Evolutionary conservation across 2,113 vertebrate species (phyloP).

Genomic region (Xiphophorus maculatus): DNA sequence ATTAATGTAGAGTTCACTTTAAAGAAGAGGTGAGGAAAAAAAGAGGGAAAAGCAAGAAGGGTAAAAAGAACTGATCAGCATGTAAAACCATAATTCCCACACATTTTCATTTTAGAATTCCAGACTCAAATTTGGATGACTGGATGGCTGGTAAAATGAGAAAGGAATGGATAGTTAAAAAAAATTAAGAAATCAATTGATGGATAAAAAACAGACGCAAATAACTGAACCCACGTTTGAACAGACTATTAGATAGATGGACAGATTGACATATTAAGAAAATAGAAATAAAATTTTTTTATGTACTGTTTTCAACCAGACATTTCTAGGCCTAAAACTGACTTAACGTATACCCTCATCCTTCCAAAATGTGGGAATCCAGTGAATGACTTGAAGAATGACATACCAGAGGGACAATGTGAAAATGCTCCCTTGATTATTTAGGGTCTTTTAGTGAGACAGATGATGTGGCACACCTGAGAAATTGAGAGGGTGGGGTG

Average conservation of each 20-base stretch:
- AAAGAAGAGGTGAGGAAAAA: constrained; percentile 12
- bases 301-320: neutral
- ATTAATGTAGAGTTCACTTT: constrained; percentile 55
- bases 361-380: neutral
- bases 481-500: constrained; percentile 32
- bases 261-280: neutral
- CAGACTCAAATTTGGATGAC: neutral
- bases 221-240: too few species aligned
- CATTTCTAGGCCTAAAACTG: neutral
- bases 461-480: constrained; percentile 52
- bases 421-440: constrained; percentile 43
- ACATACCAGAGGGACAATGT: neutral
- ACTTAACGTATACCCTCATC: neutral
- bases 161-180: too few species aligned
- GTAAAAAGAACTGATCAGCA: constrained; percentile 3
- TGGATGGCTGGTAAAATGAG: neutral
- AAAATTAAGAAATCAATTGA: too few species aligned
- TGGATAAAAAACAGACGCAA: too few species aligned
- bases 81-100: constrained; percentile 6
- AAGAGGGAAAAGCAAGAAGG: constrained; percentile 4
- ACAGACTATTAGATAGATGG: neutral
- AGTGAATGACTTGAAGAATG: neutral
- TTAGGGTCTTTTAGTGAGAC: constrained; percentile 62
- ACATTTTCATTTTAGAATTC: neutral
- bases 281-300: neutral